phyloP scores from a whole-genome alignment of 2,888 invertebrate genomes.

The Meliscaeva auricollis region DNA sequence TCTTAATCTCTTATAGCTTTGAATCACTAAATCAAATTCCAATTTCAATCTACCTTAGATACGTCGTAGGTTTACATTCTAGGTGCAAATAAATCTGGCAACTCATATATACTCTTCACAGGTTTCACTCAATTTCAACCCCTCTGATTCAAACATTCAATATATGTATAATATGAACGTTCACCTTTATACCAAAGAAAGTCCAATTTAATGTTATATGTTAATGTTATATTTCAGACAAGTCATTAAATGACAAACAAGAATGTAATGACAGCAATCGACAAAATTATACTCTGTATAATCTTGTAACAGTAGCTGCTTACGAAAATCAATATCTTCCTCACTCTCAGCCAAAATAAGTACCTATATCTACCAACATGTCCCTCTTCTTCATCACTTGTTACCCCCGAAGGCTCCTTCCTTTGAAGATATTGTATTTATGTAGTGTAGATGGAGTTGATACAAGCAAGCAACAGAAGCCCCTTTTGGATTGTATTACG shows the following conservation, averaged over 20 bases:
- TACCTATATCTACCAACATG: neutral
- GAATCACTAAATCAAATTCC: conserved; percentile 2
- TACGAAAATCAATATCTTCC: conserved; percentile 36
- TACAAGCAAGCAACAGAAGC: conserved; percentile 33
- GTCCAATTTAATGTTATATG: conserved; percentile 3
- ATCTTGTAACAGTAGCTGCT: conserved; percentile 47
- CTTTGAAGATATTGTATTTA: neutral
- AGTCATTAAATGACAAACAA: conserved; percentile 54
- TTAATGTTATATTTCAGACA: conserved; percentile 28
- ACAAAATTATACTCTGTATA: conserved; percentile 49
- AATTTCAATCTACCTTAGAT: conserved; percentile 13
- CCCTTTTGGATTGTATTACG: conserved; percentile 45
- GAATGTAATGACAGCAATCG: conserved; percentile 51
- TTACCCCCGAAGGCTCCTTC: neutral
- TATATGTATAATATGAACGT: no score
- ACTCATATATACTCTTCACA: conserved; percentile 15
- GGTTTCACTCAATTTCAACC: conserved; percentile 29
- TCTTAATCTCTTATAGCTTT: neutral
- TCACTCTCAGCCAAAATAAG: neutral
- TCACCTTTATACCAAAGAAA: neutral
- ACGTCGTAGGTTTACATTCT: neutral
- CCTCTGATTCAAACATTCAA: neutral
- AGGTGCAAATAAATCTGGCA: neutral
- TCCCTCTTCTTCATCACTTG: neutral
- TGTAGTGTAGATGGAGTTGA: neutral